Evolutionary conservation across 2,113 vertebrate species (phyloP), one percentile per base, ranked within the genome.

Genomic region (Puntigrus tetrazona): DNA sequence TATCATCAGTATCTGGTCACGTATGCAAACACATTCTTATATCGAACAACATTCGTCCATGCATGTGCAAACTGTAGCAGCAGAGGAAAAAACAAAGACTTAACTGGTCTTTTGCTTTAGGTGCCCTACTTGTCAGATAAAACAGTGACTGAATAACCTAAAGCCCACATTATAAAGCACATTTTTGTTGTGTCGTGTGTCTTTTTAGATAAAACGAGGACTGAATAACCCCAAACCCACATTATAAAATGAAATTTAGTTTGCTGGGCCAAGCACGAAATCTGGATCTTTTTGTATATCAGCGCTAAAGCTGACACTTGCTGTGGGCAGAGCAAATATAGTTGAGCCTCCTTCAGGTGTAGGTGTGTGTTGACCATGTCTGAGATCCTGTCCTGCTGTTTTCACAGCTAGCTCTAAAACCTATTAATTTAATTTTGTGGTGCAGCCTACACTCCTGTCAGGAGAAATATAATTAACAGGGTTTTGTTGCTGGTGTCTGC

Each of bases 381-480:
- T 45, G 69, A 63, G 83, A 38, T 75, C 45, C 61, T 34, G 84
- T 57, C 69, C 67, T 52, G 73, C 43, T 36, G 72, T 74, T 87
- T 81, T 67, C 72, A 5, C 61, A 34, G 29, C 38, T 55, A 55
- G 72, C n/a, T 34, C 67, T 61, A 75, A 83, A 83, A 29, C 77
- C 84, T 86, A 82, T 86, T 57, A 41, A 84, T 85, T 87, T 77
- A 69, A 83, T 83, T 84, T 63, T 34, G 76, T 61, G 59, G 20
- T 77, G 67, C 77, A 76, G 76, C 88, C 87, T 75, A 82, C 81
- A 70, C 83, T 78, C 78, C 78, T 88, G 87, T 88, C 83, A 86
- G 36, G 86, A 79, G 47, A 75, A 82, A 85, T 74, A 79, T 88
- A 89, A 89, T 89, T 87, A 86, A 88, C 82, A 81, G 76, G 84